These are phyloP conservation scores for Orthosia gracilis DNA, from an alignment of 2,888 invertebrate species.

Conservation along the genomic window DNA sequence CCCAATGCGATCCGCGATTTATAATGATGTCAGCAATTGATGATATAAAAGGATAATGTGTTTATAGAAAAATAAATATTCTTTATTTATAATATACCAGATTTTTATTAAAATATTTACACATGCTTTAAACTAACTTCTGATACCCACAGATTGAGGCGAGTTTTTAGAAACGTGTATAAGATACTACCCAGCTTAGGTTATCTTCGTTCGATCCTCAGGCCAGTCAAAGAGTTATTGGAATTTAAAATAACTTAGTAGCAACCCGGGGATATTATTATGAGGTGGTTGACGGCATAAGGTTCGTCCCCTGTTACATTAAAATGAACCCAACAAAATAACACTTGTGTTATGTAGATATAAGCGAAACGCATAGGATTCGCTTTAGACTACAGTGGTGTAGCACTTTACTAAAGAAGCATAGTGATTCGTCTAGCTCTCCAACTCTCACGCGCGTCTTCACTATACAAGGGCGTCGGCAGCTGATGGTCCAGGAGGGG, in stretches of 20 bases:
- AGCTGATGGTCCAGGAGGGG: no score
- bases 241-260: not conserved
- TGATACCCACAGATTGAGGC: not conserved
- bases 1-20: slow-evolving; percentile 88
- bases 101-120: slow-evolving; percentile 54
- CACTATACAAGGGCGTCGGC: no score
- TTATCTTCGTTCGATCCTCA: not conserved
- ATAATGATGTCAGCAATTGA: slow-evolving; percentile 84
- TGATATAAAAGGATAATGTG: slow-evolving; percentile 87
- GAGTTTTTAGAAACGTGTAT: not conserved
- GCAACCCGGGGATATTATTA: not conserved
- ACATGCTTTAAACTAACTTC: not conserved
- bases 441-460: no score
- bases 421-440: no score
- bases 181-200: no score
- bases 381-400: no score
- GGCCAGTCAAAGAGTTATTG: not conserved
- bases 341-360: no score
- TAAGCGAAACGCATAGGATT: no score
- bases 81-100: slow-evolving; percentile 86
- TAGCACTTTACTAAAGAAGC: no score
- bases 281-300: not conserved
- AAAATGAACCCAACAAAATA: no score
- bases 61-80: slow-evolving; percentile 91
- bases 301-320: no score